phyloP scores from a whole-genome alignment of 23 tunicate genomes.

The Halocynthia aurantium region DNA sequence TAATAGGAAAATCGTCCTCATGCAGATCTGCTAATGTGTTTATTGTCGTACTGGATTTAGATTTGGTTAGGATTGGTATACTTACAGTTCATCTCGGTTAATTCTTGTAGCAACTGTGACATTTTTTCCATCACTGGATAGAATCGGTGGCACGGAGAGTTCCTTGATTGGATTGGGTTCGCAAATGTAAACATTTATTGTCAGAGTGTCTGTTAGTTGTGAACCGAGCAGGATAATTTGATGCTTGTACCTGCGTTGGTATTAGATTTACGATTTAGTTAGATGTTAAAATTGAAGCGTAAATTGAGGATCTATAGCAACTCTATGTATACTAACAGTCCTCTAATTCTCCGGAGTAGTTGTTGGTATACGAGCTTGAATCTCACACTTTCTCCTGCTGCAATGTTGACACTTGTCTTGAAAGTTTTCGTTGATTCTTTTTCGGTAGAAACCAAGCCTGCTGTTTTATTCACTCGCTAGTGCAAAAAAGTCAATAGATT shows the following conservation, averaged over 20 bases:
- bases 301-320: neutral
- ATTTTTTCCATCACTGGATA: slow-evolving; percentile 4
- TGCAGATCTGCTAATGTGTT: too few species aligned
- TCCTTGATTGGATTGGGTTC: neutral
- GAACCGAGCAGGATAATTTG: slow-evolving; percentile 12
- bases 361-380: neutral
- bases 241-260: neutral
- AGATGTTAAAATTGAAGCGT: neutral
- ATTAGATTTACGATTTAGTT: neutral
- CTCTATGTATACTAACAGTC: neutral
- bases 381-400: slow-evolving; percentile 7
- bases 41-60: too few species aligned
- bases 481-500: too few species aligned
- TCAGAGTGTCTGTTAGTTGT: slow-evolving; percentile 5
- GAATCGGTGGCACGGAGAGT: neutral
- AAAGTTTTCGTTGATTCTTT: slow-evolving; percentile 11
- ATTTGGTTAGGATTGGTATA: too few species aligned
- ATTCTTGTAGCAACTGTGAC: neutral
- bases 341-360: slow-evolving; percentile 3
- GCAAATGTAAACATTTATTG: slow-evolving; percentile 5
- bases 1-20: too few species aligned
- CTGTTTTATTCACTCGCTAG: slow-evolving; percentile 4
- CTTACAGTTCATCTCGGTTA: too few species aligned
- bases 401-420: slow-evolving; percentile 18
- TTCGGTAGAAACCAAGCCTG: slow-evolving; percentile 5